Evolutionary conservation across 1,140 invertebrate genomes (phyloP).

Genomic region (Leptinotarsa undecemlineata): DNA sequence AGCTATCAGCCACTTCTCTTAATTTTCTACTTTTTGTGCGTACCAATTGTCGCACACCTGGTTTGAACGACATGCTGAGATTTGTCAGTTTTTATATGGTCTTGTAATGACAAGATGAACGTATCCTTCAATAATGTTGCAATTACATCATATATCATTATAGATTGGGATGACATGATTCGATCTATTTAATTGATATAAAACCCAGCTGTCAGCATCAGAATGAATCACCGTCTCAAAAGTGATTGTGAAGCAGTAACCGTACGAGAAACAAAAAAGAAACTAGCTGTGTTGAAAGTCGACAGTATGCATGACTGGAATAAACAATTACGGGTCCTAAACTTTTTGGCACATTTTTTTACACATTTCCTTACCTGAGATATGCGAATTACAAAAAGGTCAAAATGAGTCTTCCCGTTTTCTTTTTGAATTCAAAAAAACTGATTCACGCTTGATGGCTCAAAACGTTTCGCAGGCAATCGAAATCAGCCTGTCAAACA

Average conservation of each 20-base stretch:
- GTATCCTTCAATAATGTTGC: background rate
- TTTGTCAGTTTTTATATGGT: background rate
- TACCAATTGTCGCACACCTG: background rate
- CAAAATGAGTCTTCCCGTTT: too few relatives aligned
- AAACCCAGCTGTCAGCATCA: slow-evolving; percentile 1
- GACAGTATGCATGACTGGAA: background rate
- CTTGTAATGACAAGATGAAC: background rate
- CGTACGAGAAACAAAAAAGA: background rate
- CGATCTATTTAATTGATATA: background rate
- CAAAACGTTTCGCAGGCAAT: too few relatives aligned
- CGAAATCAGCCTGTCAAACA: too few relatives aligned
- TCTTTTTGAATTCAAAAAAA: too few relatives aligned
- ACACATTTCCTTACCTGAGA: too few relatives aligned
- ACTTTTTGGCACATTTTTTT: background rate
- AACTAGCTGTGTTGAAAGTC: background rate
- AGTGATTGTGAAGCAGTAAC: background rate
- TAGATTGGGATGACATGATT: slow-evolving; percentile 2
- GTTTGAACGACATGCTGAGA: background rate
- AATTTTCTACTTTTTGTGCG: too few relatives aligned
- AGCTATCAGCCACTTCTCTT: too few relatives aligned
- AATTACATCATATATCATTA: background rate
- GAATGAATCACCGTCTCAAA: slow-evolving; percentile 3
- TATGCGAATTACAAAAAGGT: background rate
- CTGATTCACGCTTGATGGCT: too few relatives aligned
- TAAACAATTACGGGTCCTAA: background rate